Evolutionary conservation across 2,113 vertebrate genomes (phyloP).

Genomic region (Lepisosteus oculatus): DNA sequence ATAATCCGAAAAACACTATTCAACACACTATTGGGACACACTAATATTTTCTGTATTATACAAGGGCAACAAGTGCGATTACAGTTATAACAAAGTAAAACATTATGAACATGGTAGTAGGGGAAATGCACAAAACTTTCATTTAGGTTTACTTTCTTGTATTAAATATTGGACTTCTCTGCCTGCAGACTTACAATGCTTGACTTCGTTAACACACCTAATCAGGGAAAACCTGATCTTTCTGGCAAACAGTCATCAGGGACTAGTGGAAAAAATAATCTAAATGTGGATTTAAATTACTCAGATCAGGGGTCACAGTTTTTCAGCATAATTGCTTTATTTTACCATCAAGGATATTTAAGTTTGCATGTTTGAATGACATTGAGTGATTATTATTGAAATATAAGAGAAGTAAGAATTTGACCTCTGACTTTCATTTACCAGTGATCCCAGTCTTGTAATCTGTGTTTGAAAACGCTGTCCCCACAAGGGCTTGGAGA

Average conservation of each 20-base stretch:
- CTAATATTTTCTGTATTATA: no score
- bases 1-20: no score
- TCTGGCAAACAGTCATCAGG: neutral
- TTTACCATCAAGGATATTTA: conserved; percentile 1
- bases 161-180: no score
- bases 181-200: neutral
- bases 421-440: conserved; percentile 25
- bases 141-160: no score
- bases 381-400: conserved; percentile 15
- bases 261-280: neutral
- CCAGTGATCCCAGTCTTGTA: conserved; percentile 5
- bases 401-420: conserved; percentile 23
- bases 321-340: conserved; percentile 13
- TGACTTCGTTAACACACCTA: neutral
- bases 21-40: no score
- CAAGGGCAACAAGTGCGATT: no score
- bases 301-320: conserved; percentile 6
- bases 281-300: neutral
- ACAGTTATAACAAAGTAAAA: no score
- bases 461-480: conserved; percentile 18
- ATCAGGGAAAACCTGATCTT: neutral
- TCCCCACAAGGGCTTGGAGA: conserved; percentile 1
- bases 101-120: no score
- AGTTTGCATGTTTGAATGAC: conserved; percentile 4
- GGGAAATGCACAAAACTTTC: no score